Evolutionary conservation across 2,888 invertebrate genomes (phyloP).

Genomic region (Koerneria pararmatus): DNA sequence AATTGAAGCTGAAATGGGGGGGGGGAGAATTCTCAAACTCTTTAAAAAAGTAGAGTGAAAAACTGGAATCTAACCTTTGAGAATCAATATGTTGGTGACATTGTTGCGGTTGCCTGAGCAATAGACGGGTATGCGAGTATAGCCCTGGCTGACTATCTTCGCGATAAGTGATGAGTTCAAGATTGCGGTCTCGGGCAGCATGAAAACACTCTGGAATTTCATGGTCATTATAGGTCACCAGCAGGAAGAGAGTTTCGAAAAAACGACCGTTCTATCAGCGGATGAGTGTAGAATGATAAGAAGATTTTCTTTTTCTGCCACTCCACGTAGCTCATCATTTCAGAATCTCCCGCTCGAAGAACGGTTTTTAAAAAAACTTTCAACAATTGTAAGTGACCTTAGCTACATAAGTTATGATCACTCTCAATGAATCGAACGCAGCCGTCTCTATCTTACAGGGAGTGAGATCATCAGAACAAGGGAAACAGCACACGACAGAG

Average conservation of each 20-base stretch:
- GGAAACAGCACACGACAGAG: too few species aligned
- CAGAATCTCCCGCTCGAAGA: too few species aligned
- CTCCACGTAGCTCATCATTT: background rate
- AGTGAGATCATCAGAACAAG: too few species aligned
- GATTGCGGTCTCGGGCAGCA: slow-evolving; percentile 19
- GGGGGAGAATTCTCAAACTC: too few species aligned
- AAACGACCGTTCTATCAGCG: background rate
- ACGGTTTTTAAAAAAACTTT: too few species aligned
- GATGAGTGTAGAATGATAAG: background rate
- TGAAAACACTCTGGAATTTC: slow-evolving; percentile 19
- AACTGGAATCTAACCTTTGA: background rate
- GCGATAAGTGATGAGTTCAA: slow-evolving; percentile 11
- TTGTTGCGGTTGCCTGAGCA: background rate
- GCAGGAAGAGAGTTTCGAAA: background rate
- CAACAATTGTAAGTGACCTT: too few species aligned
- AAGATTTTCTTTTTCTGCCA: background rate
- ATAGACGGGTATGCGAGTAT: slow-evolving; percentile 20
- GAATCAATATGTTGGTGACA: background rate
- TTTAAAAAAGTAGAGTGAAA: too few species aligned
- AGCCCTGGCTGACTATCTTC: slow-evolving; percentile 1
- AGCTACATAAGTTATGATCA: too few species aligned
- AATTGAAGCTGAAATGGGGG: too few species aligned
- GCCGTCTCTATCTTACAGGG: too few species aligned
- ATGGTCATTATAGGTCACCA: background rate
- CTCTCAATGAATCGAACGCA: too few species aligned